Base-by-base conservation (phyloP, 30 jellyfish, hydroid and myxozoan genomes). In the Chrysaora quinquecirrha region DNA sequence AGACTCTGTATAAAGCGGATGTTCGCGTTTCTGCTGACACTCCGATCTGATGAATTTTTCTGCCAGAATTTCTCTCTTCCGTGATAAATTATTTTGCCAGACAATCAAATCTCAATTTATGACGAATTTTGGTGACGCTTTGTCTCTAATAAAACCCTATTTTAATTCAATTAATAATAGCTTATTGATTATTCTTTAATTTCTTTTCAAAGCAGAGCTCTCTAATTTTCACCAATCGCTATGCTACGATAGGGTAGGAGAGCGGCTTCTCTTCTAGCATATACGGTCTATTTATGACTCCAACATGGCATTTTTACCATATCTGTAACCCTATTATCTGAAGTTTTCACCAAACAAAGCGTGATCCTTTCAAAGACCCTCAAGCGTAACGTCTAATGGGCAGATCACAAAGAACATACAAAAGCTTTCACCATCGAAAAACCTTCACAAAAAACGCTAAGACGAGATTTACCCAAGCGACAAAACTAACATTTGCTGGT, bases 371-470 rank as follows among this genome's bases (percentile, higher is more conserved):
- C 30, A 78, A 47, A 58, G 38, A 80, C 35, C 34, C 12, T 46
- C 77, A 80, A 63, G 90, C 90, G 90, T 80, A 63, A 63, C 90
- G 79, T 67, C 76, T 58, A 48, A 61, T 73, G 38, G 23, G 75
- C 38, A 34, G 62, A 52, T 76, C 35, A 43, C 9, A 71, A 48
- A 61, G 56, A 60, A 38, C 32, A 35, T 28, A 48, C 83, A 35
- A 3, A 48, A 35, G 69, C 33, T n/a, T 27, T 68, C 25, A 32
- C 16, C 63, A 32, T 19, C n/a, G n/a, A 30, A 12, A 18, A 14
- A 14, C 14, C 54, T 38, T n/a, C n/a, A n/a, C n/a, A n/a, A n/a
- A n/a, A n/a, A n/a, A n/a, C n/a, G n/a, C n/a, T n/a, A n/a, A n/a
- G n/a, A n/a, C n/a, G n/a, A n/a, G n/a, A n/a, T n/a, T n/a, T n/a